phyloP scores from a whole-genome alignment of 2,888 invertebrate genomes.

The Drosophila nr. medialis region DNA sequence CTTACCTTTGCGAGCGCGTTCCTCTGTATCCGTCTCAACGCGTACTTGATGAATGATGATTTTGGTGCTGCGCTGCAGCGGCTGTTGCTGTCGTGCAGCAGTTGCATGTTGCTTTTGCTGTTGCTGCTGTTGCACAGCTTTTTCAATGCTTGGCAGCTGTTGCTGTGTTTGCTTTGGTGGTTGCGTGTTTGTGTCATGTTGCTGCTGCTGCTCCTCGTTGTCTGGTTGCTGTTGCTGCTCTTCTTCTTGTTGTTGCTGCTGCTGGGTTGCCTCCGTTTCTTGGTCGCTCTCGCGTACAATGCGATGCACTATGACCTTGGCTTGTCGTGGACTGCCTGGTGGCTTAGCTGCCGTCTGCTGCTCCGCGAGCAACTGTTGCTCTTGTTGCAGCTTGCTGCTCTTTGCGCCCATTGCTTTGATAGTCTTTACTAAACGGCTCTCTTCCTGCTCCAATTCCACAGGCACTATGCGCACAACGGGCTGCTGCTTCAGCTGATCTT shows the following conservation, averaged over 20 bases:
- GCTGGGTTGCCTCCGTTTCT: not conserved
- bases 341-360: slow-evolving; percentile 33
- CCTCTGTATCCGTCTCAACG: slow-evolving; percentile 51
- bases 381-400: slow-evolving; percentile 56
- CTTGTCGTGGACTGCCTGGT: slow-evolving; percentile 65
- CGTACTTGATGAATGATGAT: slow-evolving; percentile 70
- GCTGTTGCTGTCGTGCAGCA: not conserved
- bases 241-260: slow-evolving; percentile 8
- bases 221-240: slow-evolving; percentile 1
- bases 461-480: slow-evolving; percentile 31
- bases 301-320: slow-evolving; percentile 79
- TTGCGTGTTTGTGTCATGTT: not conserved
- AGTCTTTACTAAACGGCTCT: not conserved
- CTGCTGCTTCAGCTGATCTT: slow-evolving; percentile 10
- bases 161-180: not conserved
- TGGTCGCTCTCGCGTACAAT: slow-evolving; percentile 42
- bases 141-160: slow-evolving; percentile 14
- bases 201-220: not conserved
- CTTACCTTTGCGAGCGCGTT: slow-evolving; percentile 50
- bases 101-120: slow-evolving; percentile 19
- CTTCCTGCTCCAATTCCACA: slow-evolving; percentile 28
- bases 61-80: slow-evolving; percentile 64
- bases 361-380: slow-evolving; percentile 27
- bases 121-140: slow-evolving; percentile 12
- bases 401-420: slow-evolving; percentile 67